Evolutionary conservation across 2,888 invertebrate species (phyloP).

Genomic region (Peribatodes rhomboidaria): DNA sequence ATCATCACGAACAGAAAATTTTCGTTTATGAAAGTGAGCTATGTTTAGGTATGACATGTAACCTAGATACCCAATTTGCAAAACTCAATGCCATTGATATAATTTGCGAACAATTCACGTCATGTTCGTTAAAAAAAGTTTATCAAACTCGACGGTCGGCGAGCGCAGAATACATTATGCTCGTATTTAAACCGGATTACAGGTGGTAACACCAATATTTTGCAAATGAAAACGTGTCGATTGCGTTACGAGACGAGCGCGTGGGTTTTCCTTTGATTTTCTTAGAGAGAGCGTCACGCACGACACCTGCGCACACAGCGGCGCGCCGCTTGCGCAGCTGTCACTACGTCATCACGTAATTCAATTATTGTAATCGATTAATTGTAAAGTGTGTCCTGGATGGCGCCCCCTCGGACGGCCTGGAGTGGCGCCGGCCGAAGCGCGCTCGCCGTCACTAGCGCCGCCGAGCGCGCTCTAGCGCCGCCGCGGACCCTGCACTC

Average conservation of each 20-base stretch:
- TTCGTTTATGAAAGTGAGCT: conserved; percentile 30
- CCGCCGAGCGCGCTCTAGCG: conserved; percentile 42
- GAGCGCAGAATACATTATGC: conserved; percentile 51
- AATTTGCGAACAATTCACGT: conserved; percentile 48
- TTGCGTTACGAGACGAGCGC: conserved; percentile 61
- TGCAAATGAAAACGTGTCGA: conserved; percentile 68
- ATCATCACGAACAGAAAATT: conserved; percentile 29
- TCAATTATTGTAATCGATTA: conserved; percentile 80
- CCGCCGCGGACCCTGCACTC: conserved; percentile 42
- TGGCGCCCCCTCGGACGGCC: conserved; percentile 61
- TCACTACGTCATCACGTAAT: conserved; percentile 76
- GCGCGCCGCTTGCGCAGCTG: conserved; percentile 77
- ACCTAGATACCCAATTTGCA: conserved; percentile 41
- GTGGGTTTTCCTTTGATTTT: conserved; percentile 80
- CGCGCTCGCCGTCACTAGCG: neutral
- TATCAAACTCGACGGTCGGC: conserved; percentile 45
- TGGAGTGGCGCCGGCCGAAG: conserved; percentile 53
- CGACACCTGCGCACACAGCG: conserved; percentile 75
- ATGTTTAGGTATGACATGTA: conserved; percentile 35
- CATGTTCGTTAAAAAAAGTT: conserved; percentile 50
- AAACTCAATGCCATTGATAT: conserved; percentile 45
- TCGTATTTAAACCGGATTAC: conserved; percentile 54
- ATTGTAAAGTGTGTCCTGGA: conserved; percentile 72
- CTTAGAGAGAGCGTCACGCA: conserved; percentile 67
- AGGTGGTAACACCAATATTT: conserved; percentile 71